Percentiles rank a stretch among this genome's conserved stretches.
Conservation (phyloP, 2,797 vertebrate genomes). For the Phylloscopus collybita region DNA sequence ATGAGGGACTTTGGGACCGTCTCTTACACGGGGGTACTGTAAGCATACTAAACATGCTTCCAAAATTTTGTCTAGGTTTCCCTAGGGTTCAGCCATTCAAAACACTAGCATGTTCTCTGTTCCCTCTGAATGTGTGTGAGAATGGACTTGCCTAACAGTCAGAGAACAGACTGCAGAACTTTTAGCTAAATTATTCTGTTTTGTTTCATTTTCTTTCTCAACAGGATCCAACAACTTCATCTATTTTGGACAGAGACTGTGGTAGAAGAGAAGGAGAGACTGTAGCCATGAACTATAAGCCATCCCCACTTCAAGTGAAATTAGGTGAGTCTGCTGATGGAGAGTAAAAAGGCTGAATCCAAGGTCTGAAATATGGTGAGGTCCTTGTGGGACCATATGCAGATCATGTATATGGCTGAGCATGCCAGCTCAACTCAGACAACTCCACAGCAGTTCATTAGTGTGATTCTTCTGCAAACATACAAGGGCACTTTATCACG, state of each 20-base stretch:
- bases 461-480: not conserved
- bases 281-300: conserved; percentile 95
- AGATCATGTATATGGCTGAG: not conserved
- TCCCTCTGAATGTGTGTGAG: not conserved
- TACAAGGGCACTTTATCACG: not conserved
- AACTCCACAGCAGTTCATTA: not conserved
- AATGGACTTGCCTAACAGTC: not conserved
- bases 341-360: not conserved
- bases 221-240: conserved; percentile 90
- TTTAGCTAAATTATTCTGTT: not conserved
- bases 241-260: conserved; percentile 86
- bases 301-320: conserved; percentile 93
- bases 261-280: conserved; percentile 89
- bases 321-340: conserved; percentile 84
- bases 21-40: not conserved
- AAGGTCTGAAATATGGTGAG: not conserved
- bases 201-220: conserved; percentile 25
- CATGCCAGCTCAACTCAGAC: not conserved
- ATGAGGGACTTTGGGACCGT: too few relatives aligned
- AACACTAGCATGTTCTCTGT: not conserved
- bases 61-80: not conserved
- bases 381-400: not conserved
- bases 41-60: not conserved
- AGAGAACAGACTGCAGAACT: not conserved
- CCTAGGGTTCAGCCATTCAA: not conserved